Base-by-base conservation (phyloP, 2,113 vertebrate species). In the Microtus oregoni region DNA sequence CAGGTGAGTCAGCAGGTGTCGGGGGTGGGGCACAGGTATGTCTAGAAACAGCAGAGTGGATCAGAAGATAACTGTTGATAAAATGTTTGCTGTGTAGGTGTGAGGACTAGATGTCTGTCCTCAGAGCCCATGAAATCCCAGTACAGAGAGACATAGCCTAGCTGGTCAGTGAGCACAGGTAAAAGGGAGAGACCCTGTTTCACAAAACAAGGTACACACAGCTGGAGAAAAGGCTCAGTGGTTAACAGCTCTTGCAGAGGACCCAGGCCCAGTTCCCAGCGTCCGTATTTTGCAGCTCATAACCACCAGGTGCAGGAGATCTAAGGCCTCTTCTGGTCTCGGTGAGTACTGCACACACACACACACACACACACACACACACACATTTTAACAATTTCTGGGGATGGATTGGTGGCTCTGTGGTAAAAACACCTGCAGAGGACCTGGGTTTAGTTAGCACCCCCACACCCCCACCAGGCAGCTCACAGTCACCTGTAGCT, bases 21-120 rank as follows among this genome's bases (percentile, higher is more conserved):
- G 0, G 12, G 1, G 76, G 7, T 0, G 14, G 4, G 10, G 5
- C 44, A 41, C 28, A 32, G 63, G 28, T 65, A 10, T 28, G 9
- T 50, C 24, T 82, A 82, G 52, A 58, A 58, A 58, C 52, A n/a
- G 17, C 52, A 61, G 52, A 38, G 52, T 26, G 22, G 35, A 22
- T 6, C 38, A 2, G 38, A 2, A 63, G 81, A 32, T 85, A 44
- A 5, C 5, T n/a, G 24, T 28, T 41, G 38, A 44, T 22, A 2
- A n/a, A 47, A 47, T 12, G 1, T 30, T 41, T n/a, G 65, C 41
- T 87, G 85, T 70, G 44, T 22, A 52, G 67, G 17, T 44, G 28
- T 7, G 28, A 68, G 22, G 13, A 41, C 81, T 35, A 38, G 81
- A 83, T 17, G n/a, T 28, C n/a, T 13, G 8, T 41, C 13, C 19